Percentiles rank a stretch among this genome's conserved stretches.
Conservation (phyloP, 2,113 vertebrate species). For the Poecile atricapillus region DNA sequence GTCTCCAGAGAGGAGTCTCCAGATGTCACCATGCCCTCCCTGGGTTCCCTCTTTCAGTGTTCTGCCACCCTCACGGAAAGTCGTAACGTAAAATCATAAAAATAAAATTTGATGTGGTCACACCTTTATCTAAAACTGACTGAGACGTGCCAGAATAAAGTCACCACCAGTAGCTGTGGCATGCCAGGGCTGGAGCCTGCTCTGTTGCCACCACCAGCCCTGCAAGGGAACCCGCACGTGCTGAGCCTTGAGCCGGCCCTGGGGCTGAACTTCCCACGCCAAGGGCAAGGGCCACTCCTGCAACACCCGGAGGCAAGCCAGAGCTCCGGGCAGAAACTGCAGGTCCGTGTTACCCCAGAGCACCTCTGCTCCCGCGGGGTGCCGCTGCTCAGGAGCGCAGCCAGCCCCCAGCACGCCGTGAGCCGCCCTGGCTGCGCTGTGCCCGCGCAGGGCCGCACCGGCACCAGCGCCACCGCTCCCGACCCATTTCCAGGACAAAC, state of each 20-base stretch:
- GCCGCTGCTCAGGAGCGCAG: neutral
- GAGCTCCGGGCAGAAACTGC: fast-evolving
- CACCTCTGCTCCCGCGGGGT: fast-evolving
- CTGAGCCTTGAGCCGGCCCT: neutral
- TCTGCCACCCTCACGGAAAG: neutral
- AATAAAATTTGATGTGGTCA: neutral
- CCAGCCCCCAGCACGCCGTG: neutral
- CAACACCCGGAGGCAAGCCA: neutral
- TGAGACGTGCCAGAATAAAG: neutral
- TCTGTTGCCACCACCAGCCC: neutral
- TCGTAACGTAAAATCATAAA: fast-evolving
- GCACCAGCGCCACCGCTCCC: fast-evolving
- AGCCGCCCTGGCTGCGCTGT: neutral
- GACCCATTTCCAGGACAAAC: fast-evolving
- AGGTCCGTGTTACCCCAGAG: fast-evolving
- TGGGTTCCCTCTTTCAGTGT: neutral
- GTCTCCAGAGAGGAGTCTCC: neutral
- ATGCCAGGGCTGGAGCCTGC: neutral
- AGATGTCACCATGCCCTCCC: neutral
- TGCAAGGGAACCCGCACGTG: neutral
- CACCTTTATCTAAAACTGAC: too few relatives aligned
- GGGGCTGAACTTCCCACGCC: neutral
- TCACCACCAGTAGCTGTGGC: fast-evolving
- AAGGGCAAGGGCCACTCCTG: neutral
- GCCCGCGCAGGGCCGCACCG: neutral